Base-by-base conservation (phyloP, 64 coral and sea anemone genomes). In the Stylophora pistillata region DNA sequence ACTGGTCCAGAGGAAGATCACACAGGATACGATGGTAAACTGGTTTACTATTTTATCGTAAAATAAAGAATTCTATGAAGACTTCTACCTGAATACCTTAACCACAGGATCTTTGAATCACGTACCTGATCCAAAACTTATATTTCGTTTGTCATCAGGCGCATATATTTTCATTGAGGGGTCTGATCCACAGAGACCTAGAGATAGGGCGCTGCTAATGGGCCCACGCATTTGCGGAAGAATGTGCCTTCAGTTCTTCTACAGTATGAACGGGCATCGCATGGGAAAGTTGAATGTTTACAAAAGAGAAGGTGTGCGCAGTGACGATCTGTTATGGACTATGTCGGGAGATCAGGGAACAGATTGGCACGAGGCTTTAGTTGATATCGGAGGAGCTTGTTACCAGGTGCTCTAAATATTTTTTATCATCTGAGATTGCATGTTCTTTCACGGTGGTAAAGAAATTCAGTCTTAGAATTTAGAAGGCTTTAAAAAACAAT, bases 221-320 rank as follows among this genome's bases (percentile, higher is more conserved):
- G 89, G 95, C 37, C 95, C 95, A 9, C 87, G 95, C 11, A 33
- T 96, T 41, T 96, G 95, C 68, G 95, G 87, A 6, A 77, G 66
- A 56, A 87, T 93, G 37, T 96, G 95, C 31, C 20, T 96, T 29
- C 91, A 93, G 76, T 86, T 96, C 12, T 96, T 86, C 29, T 96
- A 96, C 57, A 83, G 80, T 31, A 90, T 96, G 91, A 82, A 96
- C 18, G 95, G 95, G 31, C 10, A 21, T 0, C 20, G 86, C 11
- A 87, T 93, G 26, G 95, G 95, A 1, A 73, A 13, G 13, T 32
- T 96, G 17, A 90, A 81, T 87, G 74, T 96, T 33, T 96, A 96
- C 82, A 87, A 93, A 74, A 78, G 91, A 54, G 79, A 85, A 30
- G 95, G 95, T 6, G 32, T 93, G 64, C 16, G 32, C 30, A 82